Evolutionary conservation across 2,797 vertebrate species (phyloP).

Genomic region (Erithacus rubecula): DNA sequence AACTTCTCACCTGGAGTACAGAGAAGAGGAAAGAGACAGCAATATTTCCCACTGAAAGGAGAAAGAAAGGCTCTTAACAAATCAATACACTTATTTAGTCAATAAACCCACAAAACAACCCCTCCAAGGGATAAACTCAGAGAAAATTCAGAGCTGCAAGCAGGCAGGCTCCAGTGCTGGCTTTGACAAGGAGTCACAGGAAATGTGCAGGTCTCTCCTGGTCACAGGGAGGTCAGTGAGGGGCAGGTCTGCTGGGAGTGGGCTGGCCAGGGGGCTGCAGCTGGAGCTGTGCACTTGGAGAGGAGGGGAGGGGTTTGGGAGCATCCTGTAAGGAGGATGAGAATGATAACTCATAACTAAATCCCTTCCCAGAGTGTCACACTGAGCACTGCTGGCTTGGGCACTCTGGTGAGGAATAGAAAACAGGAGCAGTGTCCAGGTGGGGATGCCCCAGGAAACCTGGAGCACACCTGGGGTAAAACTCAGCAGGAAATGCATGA

Average conservation of each 20-base stretch:
- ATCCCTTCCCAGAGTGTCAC: fast-evolving
- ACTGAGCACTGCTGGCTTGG: not conserved
- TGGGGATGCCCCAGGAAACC: not conserved
- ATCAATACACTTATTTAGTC: conserved; percentile 85
- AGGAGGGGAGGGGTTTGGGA: not conserved
- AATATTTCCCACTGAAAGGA: conserved; percentile 74
- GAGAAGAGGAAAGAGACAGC: conserved; percentile 67
- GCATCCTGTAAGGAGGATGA: not conserved
- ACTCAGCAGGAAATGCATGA: not conserved
- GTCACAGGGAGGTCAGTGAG: fast-evolving
- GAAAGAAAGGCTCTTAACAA: conserved; percentile 85
- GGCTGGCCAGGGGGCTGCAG: not conserved
- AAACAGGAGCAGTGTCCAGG: not conserved
- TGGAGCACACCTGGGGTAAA: not conserved
- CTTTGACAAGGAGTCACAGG: not conserved
- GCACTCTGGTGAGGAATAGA: not conserved
- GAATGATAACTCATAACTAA: not conserved
- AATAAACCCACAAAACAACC: conserved; percentile 81
- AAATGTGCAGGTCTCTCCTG: not conserved
- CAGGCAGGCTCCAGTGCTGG: conserved; percentile 12
- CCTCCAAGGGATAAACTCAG: conserved; percentile 67
- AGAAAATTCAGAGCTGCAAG: conserved; percentile 63
- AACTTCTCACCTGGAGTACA: conserved; percentile 70
- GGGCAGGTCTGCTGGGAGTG: not conserved
- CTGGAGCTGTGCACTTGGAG: not conserved